These are phyloP conservation scores for Reinhardtius hippoglossoides DNA, from an alignment of 2,113 vertebrate genomes.

Conservation along the genomic window DNA sequence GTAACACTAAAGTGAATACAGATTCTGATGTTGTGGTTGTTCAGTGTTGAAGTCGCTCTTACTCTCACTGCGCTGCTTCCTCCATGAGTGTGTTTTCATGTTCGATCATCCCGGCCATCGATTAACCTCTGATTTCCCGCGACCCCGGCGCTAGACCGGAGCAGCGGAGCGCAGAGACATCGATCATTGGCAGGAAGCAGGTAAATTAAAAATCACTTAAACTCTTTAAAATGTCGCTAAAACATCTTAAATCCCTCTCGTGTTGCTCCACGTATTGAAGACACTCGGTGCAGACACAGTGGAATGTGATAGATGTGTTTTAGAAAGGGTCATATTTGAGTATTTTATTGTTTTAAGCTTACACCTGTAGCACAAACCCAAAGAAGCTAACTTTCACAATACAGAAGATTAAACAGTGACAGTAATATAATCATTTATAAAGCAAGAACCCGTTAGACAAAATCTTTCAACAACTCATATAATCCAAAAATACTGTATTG, in stretches of 20 bases:
- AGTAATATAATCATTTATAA: neutral
- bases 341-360: neutral
- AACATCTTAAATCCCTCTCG: neutral
- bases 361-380: neutral
- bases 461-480: too few relatives aligned
- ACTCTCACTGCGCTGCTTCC: neutral
- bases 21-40: rapidly evolving
- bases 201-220: neutral
- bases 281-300: neutral
- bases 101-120: slow-evolving; percentile 36
- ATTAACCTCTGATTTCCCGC: slow-evolving; percentile 69
- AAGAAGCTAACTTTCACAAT: neutral
- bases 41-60: neutral
- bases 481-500: too few relatives aligned
- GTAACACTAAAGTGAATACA: neutral
- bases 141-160: slow-evolving; percentile 14
- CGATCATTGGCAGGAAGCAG: neutral
- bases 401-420: neutral
- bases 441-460: neutral
- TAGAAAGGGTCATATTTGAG: neutral
- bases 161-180: slow-evolving; percentile 26
- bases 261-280: neutral
- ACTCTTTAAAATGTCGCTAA: neutral
- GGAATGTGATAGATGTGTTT: neutral
- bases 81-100: slow-evolving; percentile 44